Evolutionary conservation across 2,113 vertebrate species (phyloP).

Genomic region (Nothobranchius furzeri): DNA sequence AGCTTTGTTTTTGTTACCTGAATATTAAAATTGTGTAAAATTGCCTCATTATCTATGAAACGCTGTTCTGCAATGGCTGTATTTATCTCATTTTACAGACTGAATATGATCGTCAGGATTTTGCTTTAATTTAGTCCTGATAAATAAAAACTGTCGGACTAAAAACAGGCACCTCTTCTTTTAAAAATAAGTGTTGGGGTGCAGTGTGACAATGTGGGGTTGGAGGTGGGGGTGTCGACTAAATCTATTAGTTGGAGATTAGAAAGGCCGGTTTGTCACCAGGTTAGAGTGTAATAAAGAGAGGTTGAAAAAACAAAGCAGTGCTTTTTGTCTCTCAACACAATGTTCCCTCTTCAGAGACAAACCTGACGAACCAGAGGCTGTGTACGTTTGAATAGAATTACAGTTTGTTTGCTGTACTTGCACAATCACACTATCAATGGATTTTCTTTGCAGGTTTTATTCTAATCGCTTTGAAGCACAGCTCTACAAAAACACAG

Average conservation of each 20-base stretch:
- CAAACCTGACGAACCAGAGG: conserved; percentile 2
- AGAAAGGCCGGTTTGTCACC: conserved; percentile 28
- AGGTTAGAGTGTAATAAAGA: conserved; percentile 1
- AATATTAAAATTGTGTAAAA: not conserved
- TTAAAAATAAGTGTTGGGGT: no score
- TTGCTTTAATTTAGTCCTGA: no score
- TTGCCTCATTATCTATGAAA: not conserved
- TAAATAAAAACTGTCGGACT: no score
- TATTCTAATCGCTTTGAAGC: conserved; percentile 49
- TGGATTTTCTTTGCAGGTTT: conserved; percentile 39
- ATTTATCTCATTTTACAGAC: no score
- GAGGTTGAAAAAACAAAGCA: not conserved
- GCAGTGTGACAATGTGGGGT: no score
- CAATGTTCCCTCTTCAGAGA: conserved; percentile 35
- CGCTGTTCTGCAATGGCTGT: not conserved
- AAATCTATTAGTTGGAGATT: no score
- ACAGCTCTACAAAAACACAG: conserved; percentile 25
- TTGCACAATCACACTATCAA: conserved; percentile 34
- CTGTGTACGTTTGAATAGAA: conserved; percentile 26
- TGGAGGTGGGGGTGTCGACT: no score
- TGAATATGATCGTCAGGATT: no score
- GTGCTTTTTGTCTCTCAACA: conserved; percentile 33
- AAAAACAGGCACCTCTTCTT: no score
- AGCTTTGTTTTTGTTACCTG: not conserved
- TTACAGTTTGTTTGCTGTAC: conserved; percentile 50